Conservation (phyloP, 2,888 invertebrate species). For the Microdon myrmicae region DNA sequence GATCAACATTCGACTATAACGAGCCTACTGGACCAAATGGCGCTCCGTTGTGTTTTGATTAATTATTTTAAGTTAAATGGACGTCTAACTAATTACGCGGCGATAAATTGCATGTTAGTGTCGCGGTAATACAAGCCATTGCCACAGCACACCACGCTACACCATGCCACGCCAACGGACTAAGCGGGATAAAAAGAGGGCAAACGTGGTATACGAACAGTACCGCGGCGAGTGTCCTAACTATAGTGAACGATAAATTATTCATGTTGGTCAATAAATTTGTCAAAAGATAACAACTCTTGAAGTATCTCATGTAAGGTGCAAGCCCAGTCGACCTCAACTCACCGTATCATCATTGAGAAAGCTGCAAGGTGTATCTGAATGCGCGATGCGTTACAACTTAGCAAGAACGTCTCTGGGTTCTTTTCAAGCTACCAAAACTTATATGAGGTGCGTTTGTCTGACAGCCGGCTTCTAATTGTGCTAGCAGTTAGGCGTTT, state of each 20-base stretch:
- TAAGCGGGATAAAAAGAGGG: neutral
- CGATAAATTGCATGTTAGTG: conserved; percentile 56
- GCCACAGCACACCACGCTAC: conserved; percentile 15
- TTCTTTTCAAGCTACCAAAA: conserved; percentile 2
- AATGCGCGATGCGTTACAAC: neutral
- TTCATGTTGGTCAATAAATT: conserved; percentile 55
- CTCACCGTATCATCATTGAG: neutral
- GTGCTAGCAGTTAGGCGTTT: neutral
- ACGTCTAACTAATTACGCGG: conserved; percentile 56
- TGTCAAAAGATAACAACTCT: conserved; percentile 55
- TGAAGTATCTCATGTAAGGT: conserved; percentile 43
- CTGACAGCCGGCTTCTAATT: conserved; percentile 11
- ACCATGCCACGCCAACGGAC: neutral
- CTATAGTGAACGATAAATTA: conserved; percentile 52
- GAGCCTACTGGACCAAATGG: neutral
- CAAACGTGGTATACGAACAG: conserved; percentile 26
- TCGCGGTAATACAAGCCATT: conserved; percentile 38
- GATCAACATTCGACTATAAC: too few species aligned
- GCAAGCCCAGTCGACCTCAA: conserved; percentile 9
- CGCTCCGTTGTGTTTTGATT: conserved; percentile 43
- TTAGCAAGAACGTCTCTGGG: conserved; percentile 4
- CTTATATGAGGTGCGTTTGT: conserved; percentile 14
- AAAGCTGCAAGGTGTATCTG: conserved; percentile 9
- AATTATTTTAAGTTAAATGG: conserved; percentile 55
- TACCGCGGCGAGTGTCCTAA: conserved; percentile 30